These are phyloP conservation scores for Eurosta solidaginis DNA, from an alignment of 1,140 invertebrate species.

Conservation along the genomic window DNA sequence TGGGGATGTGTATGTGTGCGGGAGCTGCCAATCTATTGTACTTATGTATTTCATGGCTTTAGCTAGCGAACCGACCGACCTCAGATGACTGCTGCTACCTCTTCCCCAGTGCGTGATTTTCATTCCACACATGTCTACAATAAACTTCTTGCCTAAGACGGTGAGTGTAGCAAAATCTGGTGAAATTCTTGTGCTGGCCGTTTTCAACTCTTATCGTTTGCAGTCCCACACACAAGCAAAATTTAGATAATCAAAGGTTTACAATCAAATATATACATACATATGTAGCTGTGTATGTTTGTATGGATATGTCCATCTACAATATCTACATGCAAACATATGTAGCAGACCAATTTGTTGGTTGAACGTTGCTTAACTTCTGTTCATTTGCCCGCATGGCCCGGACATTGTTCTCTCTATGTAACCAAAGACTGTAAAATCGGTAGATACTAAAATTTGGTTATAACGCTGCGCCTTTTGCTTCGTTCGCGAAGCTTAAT, in stretches of 20 bases:
- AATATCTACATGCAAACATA: not conserved
- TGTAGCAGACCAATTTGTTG: not conserved
- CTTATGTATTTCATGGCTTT: not conserved
- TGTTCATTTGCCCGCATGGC: not conserved
- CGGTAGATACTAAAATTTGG: not conserved
- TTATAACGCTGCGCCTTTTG: not conserved
- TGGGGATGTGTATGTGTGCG: not conserved
- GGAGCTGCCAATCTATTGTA: not conserved
- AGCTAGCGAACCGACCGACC: not conserved
- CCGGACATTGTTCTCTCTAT: not conserved
- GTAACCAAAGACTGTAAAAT: too few species aligned
- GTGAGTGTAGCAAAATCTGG: constrained; percentile 16
- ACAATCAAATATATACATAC: not conserved
- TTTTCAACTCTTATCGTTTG: not conserved
- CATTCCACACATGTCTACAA: not conserved
- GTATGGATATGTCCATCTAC: not conserved
- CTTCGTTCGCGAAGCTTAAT: not conserved
- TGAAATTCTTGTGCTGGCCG: constrained; percentile 19
- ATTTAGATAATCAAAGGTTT: too few species aligned
- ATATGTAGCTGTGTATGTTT: not conserved
- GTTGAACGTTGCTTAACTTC: constrained; percentile 1
- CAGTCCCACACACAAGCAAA: not conserved
- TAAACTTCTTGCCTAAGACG: not conserved
- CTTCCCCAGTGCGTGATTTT: not conserved
- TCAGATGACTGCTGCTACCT: not conserved